Percentiles rank a stretch among this genome's conserved stretches.
These are phyloP conservation scores for Limenitis camilla DNA, from an alignment of 2,888 invertebrate species.

Conservation along the genomic window DNA sequence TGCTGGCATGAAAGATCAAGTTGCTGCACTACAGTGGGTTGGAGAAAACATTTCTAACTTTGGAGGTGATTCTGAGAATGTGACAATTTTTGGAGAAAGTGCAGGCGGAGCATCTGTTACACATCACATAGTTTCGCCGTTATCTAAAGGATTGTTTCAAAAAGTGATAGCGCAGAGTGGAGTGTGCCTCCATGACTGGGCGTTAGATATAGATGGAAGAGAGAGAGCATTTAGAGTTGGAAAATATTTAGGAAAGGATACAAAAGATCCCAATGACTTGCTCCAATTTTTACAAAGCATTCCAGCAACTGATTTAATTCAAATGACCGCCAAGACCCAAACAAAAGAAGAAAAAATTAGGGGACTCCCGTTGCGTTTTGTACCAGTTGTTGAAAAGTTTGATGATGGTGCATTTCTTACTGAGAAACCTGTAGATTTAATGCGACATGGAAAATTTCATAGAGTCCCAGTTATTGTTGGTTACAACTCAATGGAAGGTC, in stretches of 20 bases:
- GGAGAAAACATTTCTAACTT: constrained; percentile 38
- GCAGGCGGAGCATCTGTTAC: constrained; percentile 47
- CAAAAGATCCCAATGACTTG: constrained; percentile 27
- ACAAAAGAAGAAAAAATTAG: constrained; percentile 32
- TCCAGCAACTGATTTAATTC: constrained; percentile 29
- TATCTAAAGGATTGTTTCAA: constrained; percentile 45
- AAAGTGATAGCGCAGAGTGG: constrained; percentile 48
- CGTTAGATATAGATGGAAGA: constrained; percentile 21
- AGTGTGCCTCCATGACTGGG: constrained; percentile 33
- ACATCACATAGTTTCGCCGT: constrained; percentile 45
- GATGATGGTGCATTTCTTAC: constrained; percentile 32
- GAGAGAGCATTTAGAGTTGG: constrained; percentile 31
- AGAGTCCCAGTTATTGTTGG: constrained; percentile 37
- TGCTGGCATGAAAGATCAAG: constrained; percentile 48
- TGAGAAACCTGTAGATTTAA: constrained; percentile 30
- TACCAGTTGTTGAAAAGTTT: constrained; percentile 42
- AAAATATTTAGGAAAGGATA: constrained; percentile 31
- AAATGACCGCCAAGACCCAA: constrained; percentile 29
- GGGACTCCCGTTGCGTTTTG: constrained; percentile 35
- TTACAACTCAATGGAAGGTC: constrained; percentile 37
- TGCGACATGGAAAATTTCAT: constrained; percentile 29
- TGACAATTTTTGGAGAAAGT: constrained; percentile 49
- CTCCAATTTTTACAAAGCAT: constrained; percentile 29
- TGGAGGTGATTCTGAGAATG: constrained; percentile 39
- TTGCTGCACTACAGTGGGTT: constrained; percentile 41